Evolutionary conservation across 2,797 vertebrate genomes (phyloP), one percentile per base, ranked within the genome.

Genomic region (Cossypha dichroa): DNA sequence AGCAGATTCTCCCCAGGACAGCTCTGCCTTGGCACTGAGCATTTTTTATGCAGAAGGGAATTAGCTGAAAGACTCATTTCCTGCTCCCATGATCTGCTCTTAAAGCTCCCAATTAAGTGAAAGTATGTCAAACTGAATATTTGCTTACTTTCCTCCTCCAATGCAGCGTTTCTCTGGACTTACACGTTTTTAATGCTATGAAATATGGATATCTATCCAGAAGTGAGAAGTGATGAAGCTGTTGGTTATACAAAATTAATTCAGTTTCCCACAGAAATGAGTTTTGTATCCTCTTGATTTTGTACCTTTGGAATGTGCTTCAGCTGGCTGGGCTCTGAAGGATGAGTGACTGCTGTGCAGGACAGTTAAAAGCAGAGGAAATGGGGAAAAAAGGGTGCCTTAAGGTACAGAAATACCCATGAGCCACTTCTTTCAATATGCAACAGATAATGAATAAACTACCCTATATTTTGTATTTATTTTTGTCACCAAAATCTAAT

Each of bases 401-500:
- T 75, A 49, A 60, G 49, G 70, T n/a, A 68, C 34, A 76, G 62
- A 58, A 76, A 92, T 54, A 85, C 51, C 79, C 70, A 41, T 10
- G 28, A 93, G 56, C 52, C 52, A 62, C 62, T 62, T 55, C 51
- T 88, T 63, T 94, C 34, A 46, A 76, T 25, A 86, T 75, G 69
- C 64, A 82, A 48, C 69, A 80, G 73, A 86, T 85, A 95, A 96
- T 84, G 69, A 84, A 95, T 56, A 94, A 88, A 94, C 75, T 73
- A 83, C 73, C 62, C 58, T 79, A 70, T 94, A 97, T 96, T 97
- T 97, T 76, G 76, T 87, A 96, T 96, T 96, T 95, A 95, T 96
- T 97, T 95, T 94, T 97, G 95, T 97, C 93, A 94, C 85, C 84
- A 93, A 95, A 97, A 97, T 95, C 96, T 96, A 97, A 97, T 97